phyloP scores from a whole-genome alignment of 1,140 invertebrate species.

The Amyelois transitella region DNA sequence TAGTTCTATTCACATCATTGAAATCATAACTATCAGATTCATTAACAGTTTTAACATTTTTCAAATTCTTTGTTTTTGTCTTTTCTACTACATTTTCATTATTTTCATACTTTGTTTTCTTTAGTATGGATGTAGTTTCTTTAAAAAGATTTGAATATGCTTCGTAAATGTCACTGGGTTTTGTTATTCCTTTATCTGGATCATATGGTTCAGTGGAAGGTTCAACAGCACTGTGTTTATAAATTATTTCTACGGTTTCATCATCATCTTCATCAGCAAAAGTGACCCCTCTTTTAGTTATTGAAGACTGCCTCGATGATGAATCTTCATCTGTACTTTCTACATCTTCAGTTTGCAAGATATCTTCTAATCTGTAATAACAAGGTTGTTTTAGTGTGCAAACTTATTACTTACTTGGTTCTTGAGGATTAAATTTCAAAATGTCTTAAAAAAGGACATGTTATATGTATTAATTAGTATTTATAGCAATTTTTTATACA shows the following conservation, averaged over 20 bases:
- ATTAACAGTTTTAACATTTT: not conserved
- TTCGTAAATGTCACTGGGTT: constrained; percentile 64
- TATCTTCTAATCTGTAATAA: constrained; percentile 45
- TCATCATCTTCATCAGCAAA: constrained; percentile 60
- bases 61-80: not conserved
- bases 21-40: not conserved
- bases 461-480: no score
- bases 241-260: constrained; percentile 53
- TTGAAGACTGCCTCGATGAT: constrained; percentile 7
- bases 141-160: constrained; percentile 37
- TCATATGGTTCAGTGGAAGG: constrained; percentile 31
- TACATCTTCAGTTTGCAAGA: constrained; percentile 35
- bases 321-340: constrained; percentile 25
- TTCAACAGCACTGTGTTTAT: constrained; percentile 48
- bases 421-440: no score
- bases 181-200: constrained; percentile 39
- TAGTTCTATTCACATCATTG: constrained; percentile 22
- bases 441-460: no score
- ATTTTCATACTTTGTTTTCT: constrained; percentile 46
- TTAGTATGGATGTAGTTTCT: constrained; percentile 59
- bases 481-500: no score
- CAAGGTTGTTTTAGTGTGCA: no score
- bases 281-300: constrained; percentile 44
- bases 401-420: no score
- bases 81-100: not conserved